Conservation (phyloP, 2,888 invertebrate genomes). For the Tachina fera region DNA sequence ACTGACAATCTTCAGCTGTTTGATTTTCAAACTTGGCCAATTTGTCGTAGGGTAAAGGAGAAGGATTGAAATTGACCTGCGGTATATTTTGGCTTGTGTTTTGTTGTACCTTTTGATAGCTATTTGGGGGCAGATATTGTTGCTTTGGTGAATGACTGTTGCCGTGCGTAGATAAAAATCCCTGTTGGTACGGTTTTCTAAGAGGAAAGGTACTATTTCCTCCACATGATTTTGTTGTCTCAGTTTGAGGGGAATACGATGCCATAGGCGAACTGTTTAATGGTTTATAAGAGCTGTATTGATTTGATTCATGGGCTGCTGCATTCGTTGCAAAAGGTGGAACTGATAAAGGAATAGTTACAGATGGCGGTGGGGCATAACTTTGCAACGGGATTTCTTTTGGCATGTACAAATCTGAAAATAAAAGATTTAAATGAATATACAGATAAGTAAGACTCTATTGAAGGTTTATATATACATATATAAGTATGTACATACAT, state of each 20-base stretch:
- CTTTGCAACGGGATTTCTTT: slow-evolving; percentile 82
- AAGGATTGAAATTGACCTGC: slow-evolving; percentile 79
- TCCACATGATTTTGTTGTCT: neutral
- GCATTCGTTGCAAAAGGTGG: slow-evolving; percentile 2
- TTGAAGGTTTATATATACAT: too few relatives aligned
- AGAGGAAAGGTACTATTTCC: slow-evolving; percentile 35
- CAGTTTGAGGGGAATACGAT: slow-evolving; percentile 9
- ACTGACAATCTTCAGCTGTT: slow-evolving; percentile 36
- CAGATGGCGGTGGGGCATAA: slow-evolving; percentile 79
- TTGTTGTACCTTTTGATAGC: slow-evolving; percentile 75
- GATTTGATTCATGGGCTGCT: neutral
- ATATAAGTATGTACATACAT: too few relatives aligned
- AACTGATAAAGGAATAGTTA: neutral
- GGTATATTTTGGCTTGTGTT: slow-evolving; percentile 70
- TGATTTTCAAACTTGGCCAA: slow-evolving; percentile 79
- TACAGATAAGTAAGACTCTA: too few relatives aligned
- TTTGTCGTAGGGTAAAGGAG: slow-evolving; percentile 80
- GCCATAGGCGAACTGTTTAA: neutral
- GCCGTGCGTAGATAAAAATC: slow-evolving; percentile 47
- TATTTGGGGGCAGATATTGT: slow-evolving; percentile 73
- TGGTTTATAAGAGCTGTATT: slow-evolving; percentile 23
- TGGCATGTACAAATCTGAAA: slow-evolving; percentile 81
- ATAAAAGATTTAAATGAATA: neutral
- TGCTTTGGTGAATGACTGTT: slow-evolving; percentile 72
- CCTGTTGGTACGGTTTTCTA: slow-evolving; percentile 46